A percentile compares a stretch with the other conserved stretches of the same genome.
phyloP scores from a whole-genome alignment of 2,797 vertebrate species.

The Arremon aurantiirostris region DNA sequence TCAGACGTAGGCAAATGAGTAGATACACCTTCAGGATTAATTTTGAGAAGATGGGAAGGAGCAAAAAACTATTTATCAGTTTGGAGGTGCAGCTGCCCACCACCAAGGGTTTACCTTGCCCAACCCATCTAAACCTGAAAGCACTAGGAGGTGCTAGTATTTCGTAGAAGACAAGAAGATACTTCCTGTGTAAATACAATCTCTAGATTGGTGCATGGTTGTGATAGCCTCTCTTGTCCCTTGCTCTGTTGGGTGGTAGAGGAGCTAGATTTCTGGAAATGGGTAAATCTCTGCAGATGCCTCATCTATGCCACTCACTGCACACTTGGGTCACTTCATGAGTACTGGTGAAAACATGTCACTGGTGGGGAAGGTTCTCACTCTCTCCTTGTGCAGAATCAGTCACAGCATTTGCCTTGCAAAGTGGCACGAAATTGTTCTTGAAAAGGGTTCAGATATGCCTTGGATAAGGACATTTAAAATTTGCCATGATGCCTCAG shows the following conservation, averaged over 20 bases:
- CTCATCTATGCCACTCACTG: background rate
- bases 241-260: background rate
- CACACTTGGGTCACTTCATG: background rate
- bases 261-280: background rate
- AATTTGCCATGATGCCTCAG: background rate
- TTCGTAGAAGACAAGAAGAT: background rate
- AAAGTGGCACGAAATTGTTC: fast-evolving
- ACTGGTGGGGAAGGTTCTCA: background rate
- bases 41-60: background rate
- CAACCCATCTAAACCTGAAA: background rate
- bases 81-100: background rate
- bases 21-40: background rate
- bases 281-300: background rate
- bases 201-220: background rate
- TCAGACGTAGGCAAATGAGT: background rate
- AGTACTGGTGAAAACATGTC: background rate
- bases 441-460: background rate
- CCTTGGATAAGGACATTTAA: background rate
- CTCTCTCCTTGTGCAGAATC: background rate
- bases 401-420: background rate
- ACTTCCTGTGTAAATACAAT: background rate
- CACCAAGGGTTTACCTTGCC: background rate
- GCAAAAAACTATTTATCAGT: background rate
- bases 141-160: background rate
- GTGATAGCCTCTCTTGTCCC: background rate